A percentile compares a stretch with the other conserved stretches of the same genome.
phyloP scores from a whole-genome alignment of 2,113 vertebrate species.

The Sigmodon hispidus region DNA sequence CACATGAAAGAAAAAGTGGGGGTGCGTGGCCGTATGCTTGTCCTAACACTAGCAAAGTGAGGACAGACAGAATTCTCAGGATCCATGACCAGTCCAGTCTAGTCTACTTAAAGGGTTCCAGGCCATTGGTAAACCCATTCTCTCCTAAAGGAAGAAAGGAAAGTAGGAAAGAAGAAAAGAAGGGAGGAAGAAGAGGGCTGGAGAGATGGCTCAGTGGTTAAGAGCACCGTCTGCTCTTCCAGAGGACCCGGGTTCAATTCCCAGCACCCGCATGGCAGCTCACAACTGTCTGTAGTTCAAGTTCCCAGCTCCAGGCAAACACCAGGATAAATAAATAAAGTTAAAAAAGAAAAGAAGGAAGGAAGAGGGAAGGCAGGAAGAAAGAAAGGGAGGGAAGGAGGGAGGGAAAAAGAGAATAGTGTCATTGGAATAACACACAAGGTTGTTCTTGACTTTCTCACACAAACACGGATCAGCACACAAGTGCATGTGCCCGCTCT shows the following conservation, averaged over 20 bases:
- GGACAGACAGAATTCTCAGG: too few relatives aligned
- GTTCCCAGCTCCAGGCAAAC: too few relatives aligned
- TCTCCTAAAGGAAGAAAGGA: background rate
- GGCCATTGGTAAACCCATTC: background rate
- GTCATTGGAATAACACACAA: background rate
- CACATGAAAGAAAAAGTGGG: background rate
- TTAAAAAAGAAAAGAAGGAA: background rate
- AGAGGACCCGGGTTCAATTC: too few relatives aligned
- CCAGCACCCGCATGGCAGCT: too few relatives aligned
- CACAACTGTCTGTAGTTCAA: too few relatives aligned
- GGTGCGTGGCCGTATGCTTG: background rate
- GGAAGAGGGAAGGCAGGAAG: fast-evolving
- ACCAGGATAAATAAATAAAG: too few relatives aligned
- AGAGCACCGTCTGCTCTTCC: too few relatives aligned
- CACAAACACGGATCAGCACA: background rate
- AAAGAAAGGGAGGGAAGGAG: background rate
- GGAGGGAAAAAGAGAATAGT: background rate
- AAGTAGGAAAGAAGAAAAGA: background rate
- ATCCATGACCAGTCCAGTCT: background rate
- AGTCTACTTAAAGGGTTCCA: background rate
- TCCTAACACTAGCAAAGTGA: background rate
- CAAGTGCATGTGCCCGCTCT: background rate
- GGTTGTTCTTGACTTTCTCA: background rate
- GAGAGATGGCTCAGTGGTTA: too few relatives aligned
- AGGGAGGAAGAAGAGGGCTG: too few relatives aligned